These are phyloP conservation scores for Lepidothrix coronata DNA, from an alignment of 2,113 vertebrate genomes.

Conservation along the genomic window DNA sequence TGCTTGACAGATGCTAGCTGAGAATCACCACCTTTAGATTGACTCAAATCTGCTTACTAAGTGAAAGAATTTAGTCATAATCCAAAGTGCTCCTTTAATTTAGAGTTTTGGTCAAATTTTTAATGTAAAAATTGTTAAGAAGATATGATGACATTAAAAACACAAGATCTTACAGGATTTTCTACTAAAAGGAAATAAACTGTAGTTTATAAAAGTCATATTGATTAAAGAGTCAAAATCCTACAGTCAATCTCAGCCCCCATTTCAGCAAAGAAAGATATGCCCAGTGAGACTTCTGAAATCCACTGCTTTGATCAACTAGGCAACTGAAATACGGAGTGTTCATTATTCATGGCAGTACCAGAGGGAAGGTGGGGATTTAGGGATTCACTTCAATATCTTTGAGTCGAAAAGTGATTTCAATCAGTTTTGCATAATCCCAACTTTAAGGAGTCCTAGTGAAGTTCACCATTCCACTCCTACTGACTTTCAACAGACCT, in stretches of 20 bases:
- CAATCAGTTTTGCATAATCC: neutral
- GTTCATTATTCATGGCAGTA: slow-evolving; percentile 10
- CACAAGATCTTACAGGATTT: neutral
- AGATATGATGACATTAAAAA: neutral
- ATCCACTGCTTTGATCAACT: slow-evolving; percentile 28
- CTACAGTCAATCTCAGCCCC: neutral
- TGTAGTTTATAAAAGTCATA: neutral
- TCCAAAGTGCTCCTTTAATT: neutral
- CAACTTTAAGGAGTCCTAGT: neutral
- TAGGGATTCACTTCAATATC: slow-evolving; percentile 13
- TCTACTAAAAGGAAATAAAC: neutral
- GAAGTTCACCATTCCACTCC: neutral
- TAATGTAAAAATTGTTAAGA: neutral
- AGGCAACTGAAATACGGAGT: neutral
- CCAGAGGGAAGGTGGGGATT: neutral
- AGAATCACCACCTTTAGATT: slow-evolving; percentile 18
- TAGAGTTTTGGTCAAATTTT: neutral
- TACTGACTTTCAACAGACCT: neutral
- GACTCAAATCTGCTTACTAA: slow-evolving; percentile 34
- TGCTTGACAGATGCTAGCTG: slow-evolving; percentile 9
- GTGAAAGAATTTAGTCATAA: slow-evolving; percentile 18
- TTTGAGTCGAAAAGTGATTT: slow-evolving; percentile 2
- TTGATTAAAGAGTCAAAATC: slow-evolving; percentile 12
- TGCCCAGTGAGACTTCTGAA: slow-evolving; percentile 10
- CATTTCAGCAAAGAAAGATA: neutral